Base-by-base conservation (phyloP, 2,888 invertebrate genomes). In the Argyresthia albistria region DNA sequence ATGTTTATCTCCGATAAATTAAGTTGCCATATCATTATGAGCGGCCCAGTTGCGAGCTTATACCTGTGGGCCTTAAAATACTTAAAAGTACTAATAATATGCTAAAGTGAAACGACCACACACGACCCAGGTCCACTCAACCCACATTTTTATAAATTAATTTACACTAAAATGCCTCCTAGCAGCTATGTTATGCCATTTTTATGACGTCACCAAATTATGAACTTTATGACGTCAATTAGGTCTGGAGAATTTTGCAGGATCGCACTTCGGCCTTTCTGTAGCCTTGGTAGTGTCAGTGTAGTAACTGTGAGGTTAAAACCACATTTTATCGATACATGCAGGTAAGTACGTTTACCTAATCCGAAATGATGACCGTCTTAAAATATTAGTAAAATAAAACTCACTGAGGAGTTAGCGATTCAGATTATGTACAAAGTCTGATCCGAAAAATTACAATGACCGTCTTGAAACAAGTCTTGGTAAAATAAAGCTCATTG, bases 1-100 rank as follows among this genome's bases (percentile, higher is more conserved):
- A 42, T 47, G 37, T 54, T 52, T 59, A 60, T 60, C 57, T 54
- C 60, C 60, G 58, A 59, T 68, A 64, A 69, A 69, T 64, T 62
- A 67, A 63, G 57, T 60, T 59, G 58, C 60, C 50, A 51, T 53
- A 56, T 60, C 58, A 55, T 61, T 58, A 61, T 45, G 35, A 15
- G 12, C 50, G 15, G 48, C 11, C 37, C 42, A 35, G 12, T 52
- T 47, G 14, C 47, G 36, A 47, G 47, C 25, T 25, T 25, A 25
- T 48, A 48, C 37, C 48, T 37, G 25, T 6, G 37, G 48, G 15
- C 14, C 35, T 48, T 46, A 12, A 48, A 37, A 48, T 14, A 48
- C 37, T 60, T 53, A 59, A 58, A 25, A 25, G 25, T 6, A 25
- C 25, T 25, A 25, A 59, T 58, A 63, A 59, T 37, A 36, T 14